Percentiles rank a stretch among this genome's conserved stretches.
phyloP scores from a whole-genome alignment of 2,113 vertebrate genomes.

The Tonatia bakeri region DNA sequence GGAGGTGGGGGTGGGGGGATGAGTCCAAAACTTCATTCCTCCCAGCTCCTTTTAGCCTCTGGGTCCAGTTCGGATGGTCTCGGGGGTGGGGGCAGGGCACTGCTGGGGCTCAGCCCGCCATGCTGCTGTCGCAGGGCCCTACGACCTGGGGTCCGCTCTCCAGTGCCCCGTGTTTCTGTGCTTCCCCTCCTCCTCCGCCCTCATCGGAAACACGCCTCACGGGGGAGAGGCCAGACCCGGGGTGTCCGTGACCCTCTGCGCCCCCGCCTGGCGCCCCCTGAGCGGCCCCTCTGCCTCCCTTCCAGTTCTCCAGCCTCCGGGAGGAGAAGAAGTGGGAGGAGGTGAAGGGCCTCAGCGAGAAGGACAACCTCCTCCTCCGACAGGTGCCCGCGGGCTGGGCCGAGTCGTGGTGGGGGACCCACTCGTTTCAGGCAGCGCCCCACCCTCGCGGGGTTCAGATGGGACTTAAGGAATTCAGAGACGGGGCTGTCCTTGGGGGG shows the following conservation, averaged over 20 bases:
- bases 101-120: background rate
- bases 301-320: slow-evolving; percentile 77
- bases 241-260: fast-evolving
- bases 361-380: slow-evolving; percentile 73
- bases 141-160: background rate
- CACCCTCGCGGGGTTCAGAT: fast-evolving
- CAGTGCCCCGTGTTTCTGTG: fast-evolving
- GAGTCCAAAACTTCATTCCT: background rate
- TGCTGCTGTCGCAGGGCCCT: fast-evolving
- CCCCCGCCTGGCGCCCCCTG: background rate
- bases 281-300: background rate
- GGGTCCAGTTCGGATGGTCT: background rate
- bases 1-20: background rate
- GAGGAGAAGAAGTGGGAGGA: slow-evolving; percentile 72
- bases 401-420: background rate
- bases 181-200: fast-evolving
- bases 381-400: slow-evolving; percentile 69
- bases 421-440: background rate
- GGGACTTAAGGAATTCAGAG: background rate
- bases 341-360: slow-evolving; percentile 31
- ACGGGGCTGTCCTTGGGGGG: background rate
- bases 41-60: fast-evolving
- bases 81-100: fast-evolving
- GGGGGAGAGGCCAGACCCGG: fast-evolving
- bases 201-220: fast-evolving